Evolutionary conservation across 2,113 vertebrate species (phyloP).

Genomic region (Prionailurus viverrinus): DNA sequence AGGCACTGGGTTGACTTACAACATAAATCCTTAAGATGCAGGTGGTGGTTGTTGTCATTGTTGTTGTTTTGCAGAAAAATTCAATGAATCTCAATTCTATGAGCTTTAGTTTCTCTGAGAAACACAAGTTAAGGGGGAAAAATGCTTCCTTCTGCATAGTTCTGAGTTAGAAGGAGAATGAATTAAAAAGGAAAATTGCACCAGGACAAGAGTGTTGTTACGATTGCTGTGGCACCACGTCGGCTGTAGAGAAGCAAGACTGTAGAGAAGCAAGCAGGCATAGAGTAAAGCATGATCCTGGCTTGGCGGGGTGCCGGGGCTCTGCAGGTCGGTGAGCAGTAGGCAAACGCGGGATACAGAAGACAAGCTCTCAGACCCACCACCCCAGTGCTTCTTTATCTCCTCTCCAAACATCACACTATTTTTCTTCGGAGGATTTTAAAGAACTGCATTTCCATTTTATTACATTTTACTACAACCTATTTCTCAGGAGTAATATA

Average conservation of each 20-base stretch:
- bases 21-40: slow-evolving; percentile 47
- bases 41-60: too few species aligned
- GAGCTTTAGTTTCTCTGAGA: slow-evolving; percentile 66
- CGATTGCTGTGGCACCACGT: not conserved
- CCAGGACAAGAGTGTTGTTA: slow-evolving; percentile 3
- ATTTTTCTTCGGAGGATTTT: not conserved
- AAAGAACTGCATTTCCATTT: not conserved
- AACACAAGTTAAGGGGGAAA: slow-evolving; percentile 2
- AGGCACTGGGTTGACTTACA: not conserved
- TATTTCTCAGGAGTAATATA: not conserved
- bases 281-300: fast-evolving
- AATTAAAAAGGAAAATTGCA: slow-evolving; percentile 41
- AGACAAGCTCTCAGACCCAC: not conserved
- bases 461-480: not conserved
- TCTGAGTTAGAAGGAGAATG: not conserved
- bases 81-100: slow-evolving; percentile 47
- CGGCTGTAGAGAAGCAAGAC: not conserved
- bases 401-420: not conserved
- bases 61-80: not conserved
- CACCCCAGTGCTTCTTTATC: not conserved
- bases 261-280: not conserved
- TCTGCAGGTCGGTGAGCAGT: fast-evolving
- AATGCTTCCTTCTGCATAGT: not conserved
- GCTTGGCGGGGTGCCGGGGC: fast-evolving
- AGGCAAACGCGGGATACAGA: not conserved